These are phyloP conservation scores for Eonycteris spelaea DNA, from an alignment of 2,113 vertebrate genomes.

Conservation along the genomic window DNA sequence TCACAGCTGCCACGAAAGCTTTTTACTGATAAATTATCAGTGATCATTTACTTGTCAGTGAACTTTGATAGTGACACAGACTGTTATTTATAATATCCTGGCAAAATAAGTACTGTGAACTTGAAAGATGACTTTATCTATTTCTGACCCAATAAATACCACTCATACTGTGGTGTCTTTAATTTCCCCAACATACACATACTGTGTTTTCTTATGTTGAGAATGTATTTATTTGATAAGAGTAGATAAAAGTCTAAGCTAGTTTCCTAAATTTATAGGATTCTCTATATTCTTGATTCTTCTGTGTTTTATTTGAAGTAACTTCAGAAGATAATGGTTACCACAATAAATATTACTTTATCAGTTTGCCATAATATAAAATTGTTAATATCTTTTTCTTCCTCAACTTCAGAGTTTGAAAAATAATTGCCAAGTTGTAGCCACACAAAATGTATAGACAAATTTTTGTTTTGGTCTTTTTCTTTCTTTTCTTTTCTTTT, in stretches of 20 bases:
- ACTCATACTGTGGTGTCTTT: background rate
- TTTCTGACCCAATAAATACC: background rate
- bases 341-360: background rate
- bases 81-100: background rate
- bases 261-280: background rate
- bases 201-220: background rate
- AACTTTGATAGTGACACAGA: background rate
- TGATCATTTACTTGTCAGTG: background rate
- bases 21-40: background rate
- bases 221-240: background rate
- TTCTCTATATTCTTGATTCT: background rate
- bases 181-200: background rate
- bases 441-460: background rate
- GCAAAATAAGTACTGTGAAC: background rate
- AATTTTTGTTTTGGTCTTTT: background rate
- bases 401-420: background rate
- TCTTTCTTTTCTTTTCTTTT: background rate
- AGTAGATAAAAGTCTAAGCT: background rate
- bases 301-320: background rate
- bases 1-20: background rate
- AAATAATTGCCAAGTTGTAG: background rate
- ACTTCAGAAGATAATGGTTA: background rate
- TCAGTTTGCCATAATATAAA: slow-evolving; percentile 1
- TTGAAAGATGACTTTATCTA: background rate
- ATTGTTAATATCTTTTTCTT: background rate